Base-by-base conservation (phyloP, 2,888 invertebrate genomes). In the Mythimna albipuncta region DNA sequence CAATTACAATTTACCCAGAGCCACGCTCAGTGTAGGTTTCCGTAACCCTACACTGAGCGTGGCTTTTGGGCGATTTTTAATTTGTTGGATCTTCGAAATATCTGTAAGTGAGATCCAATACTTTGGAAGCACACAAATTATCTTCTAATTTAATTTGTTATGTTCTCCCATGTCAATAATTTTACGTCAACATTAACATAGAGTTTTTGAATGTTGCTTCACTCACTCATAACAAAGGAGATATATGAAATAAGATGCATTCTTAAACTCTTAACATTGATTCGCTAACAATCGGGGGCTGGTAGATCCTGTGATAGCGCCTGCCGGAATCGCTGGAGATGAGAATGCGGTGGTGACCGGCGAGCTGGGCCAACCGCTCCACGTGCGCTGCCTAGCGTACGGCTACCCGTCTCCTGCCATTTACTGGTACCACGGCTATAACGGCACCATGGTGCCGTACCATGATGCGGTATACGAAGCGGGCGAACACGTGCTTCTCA, bases 391-490 rank as follows among this genome's bases (percentile, higher is more conserved):
- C 93, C 98, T 98, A 86, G 98, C 98, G 52, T 97, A 98, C 92
- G 99, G 99, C 61, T 97, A 97, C 96, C 99, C 99, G 0, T 92
- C 96, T 76, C 99, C 99, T 0, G 94, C 97, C 64, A 97, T 99
- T 63, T 98, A 97, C 84, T 99, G 99, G 99, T 98, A 98, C 98
- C 97, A 97, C 73, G 98, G 98, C 62, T 97, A 97, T 32, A 3
- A 32, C 69, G 97, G 97, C 41, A 96, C 96, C 63, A 97, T 98
- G 97, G 96, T 90, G 19, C 57, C 26, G 32, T 50, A 62, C 84
- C 97, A 97, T 77, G 94, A 35, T 9, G 26, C 96, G 21, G 94
- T 97, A 69, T 98, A 97, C 91, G 98, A 98, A 90, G 98, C 98
- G 79, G 97, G 97, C 74, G 98, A 98, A 87, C 97, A 97, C 92